These are phyloP conservation scores for Bergia puertoricense DNA, from an alignment of 92 coral and sea anemone genomes.

Conservation along the genomic window DNA sequence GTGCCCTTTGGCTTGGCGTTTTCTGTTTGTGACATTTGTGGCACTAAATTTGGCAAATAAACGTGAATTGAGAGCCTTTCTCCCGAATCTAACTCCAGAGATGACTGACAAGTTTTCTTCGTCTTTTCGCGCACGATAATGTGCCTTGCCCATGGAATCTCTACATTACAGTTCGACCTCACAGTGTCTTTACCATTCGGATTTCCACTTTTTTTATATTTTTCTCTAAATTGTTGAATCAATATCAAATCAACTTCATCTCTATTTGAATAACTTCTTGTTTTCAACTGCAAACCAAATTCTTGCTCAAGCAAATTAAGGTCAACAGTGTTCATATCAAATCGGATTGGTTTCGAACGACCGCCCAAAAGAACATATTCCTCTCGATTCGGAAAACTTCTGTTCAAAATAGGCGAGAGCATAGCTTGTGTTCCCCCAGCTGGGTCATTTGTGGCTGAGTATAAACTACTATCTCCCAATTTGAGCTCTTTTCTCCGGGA, in stretches of 20 bases:
- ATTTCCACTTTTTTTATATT: slow-evolving; percentile 43
- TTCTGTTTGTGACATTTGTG: background rate
- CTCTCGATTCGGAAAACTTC: slow-evolving; percentile 59
- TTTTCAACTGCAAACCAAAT: slow-evolving; percentile 68
- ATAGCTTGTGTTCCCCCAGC: slow-evolving; percentile 50
- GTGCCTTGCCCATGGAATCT: slow-evolving; percentile 88
- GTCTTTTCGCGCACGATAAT: slow-evolving; percentile 48
- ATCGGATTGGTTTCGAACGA: slow-evolving; percentile 81
- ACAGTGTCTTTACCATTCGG: slow-evolving; percentile 26
- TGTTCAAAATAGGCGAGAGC: slow-evolving; percentile 42
- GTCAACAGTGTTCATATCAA: slow-evolving; percentile 63
- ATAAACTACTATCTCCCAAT: background rate
- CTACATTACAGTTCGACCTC: slow-evolving; percentile 47
- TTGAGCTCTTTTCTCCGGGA: slow-evolving; percentile 54
- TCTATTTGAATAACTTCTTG: slow-evolving; percentile 53
- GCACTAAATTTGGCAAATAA: slow-evolving; percentile 67
- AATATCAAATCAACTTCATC: slow-evolving; percentile 67
- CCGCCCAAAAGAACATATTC: slow-evolving; percentile 79
- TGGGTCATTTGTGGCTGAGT: slow-evolving; percentile 26
- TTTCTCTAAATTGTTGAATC: slow-evolving; percentile 65
- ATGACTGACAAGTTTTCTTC: background rate
- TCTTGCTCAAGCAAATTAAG: slow-evolving; percentile 73
- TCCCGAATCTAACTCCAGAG: slow-evolving; percentile 62
- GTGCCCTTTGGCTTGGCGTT: background rate
- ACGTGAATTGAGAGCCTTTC: slow-evolving; percentile 82